Conservation (phyloP, 2,888 invertebrate species). For the Pyrrhosoma nymphula region DNA sequence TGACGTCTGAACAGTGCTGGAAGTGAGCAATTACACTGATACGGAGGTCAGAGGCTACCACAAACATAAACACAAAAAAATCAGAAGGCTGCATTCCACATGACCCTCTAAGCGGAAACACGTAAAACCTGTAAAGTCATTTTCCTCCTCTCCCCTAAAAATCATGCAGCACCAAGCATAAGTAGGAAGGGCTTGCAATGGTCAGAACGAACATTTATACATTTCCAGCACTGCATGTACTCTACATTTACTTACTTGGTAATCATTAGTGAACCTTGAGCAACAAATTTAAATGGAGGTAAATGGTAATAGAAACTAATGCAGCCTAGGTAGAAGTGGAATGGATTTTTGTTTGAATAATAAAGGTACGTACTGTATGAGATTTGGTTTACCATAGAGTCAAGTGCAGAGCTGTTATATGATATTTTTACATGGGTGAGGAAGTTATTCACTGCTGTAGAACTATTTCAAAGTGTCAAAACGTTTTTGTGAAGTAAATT, state of each 20-base stretch:
- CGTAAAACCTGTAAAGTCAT: slow-evolving; percentile 34
- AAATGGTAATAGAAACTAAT: slow-evolving; percentile 66
- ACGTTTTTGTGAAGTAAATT: slow-evolving; percentile 56
- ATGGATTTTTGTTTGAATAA: slow-evolving; percentile 65
- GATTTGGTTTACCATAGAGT: slow-evolving; percentile 64
- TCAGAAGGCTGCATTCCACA: slow-evolving; percentile 65
- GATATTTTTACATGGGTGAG: slow-evolving; percentile 63
- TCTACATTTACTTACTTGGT: slow-evolving; percentile 66
- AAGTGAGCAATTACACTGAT: slow-evolving; percentile 62
- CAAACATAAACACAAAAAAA: slow-evolving; percentile 41
- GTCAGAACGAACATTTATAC: slow-evolving; percentile 63
- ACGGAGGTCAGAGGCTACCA: slow-evolving; percentile 40
- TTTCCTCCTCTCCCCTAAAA: slow-evolving; percentile 47
- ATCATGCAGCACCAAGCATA: slow-evolving; percentile 65
- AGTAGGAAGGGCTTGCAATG: slow-evolving; percentile 65
- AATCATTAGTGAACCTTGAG: slow-evolving; percentile 62
- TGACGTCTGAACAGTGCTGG: slow-evolving; percentile 67
- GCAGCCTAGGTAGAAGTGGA: slow-evolving; percentile 67
- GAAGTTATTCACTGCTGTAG: slow-evolving; percentile 66
- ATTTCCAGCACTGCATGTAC: slow-evolving; percentile 67
- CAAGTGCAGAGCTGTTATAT: slow-evolving; percentile 67
- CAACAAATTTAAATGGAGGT: slow-evolving; percentile 66
- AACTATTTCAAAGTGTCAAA: slow-evolving; percentile 65
- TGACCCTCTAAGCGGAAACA: slow-evolving; percentile 53
- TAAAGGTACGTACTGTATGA: slow-evolving; percentile 52